Base-by-base conservation (phyloP, 1,140 invertebrate genomes). In the Drosophila nigrodunni region DNA sequence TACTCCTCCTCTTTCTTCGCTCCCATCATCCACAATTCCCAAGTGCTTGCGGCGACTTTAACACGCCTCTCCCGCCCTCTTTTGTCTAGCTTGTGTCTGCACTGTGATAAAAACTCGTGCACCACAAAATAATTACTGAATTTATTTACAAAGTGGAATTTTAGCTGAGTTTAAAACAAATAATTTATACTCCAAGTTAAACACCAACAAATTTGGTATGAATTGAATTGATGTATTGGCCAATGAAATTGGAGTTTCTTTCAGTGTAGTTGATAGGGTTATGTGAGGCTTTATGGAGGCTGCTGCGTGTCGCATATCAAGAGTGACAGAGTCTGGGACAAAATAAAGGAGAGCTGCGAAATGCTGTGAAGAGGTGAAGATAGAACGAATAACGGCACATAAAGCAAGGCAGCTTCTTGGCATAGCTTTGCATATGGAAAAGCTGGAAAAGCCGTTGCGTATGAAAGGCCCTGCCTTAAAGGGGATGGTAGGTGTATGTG, bases 1-100 rank as follows among this genome's bases (percentile, higher is more conserved):
- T 55, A 18, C 15, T 50, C 15, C 46, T 58, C 13, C 18, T 50
- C 30, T 21, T 21, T 21, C 41, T 41, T 70, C 43, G 37, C 61
- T 37, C 72, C 70, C 67, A 70, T 74, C 72, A 70, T 74, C 72
- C 62, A 58, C 72, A 74, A 74, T 74, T 64, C 72, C 72, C 72
- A 74, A 74, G 67, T 70, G 72, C 72, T 66, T 74, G 72, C 67
- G 67, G 30, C 66, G 47, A 43, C 72, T 70, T 74, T 70, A 61
- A 62, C 55, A 52, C 43, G 35, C 65, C 47, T 10, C 5, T 54
- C 15, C 5, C 11, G 25, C 18, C 15, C 25, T 7, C n/a, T 35
- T 52, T 49, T 49, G 50, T 61, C 58, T 70, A 69, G 58, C 72
- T 11, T 21, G 2, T n/a, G 47, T 7, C 44, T 74, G 57, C 72